Evolutionary conservation across 2,888 invertebrate genomes (phyloP).

Genomic region (Podabrus alpinus): DNA sequence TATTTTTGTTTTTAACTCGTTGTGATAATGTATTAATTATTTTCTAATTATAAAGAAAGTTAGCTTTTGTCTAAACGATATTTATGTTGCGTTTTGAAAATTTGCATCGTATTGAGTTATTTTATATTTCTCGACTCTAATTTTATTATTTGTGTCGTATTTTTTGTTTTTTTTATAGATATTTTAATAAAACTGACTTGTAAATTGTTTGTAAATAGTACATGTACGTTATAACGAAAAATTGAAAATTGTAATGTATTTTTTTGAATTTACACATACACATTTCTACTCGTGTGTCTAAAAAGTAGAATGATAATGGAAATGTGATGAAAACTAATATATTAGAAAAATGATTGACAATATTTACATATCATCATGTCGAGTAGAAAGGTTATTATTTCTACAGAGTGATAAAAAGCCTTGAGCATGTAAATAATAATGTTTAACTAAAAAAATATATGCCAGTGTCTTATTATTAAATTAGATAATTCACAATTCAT

Average conservation of each 20-base stretch:
- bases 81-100: not conserved
- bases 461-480: slow-evolving; percentile 43
- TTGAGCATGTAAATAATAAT: slow-evolving; percentile 47
- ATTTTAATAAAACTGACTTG: slow-evolving; percentile 13
- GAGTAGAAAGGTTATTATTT: slow-evolving; percentile 43
- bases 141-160: not conserved
- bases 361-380: slow-evolving; percentile 54
- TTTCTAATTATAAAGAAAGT: slow-evolving; percentile 21
- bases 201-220: slow-evolving; percentile 25
- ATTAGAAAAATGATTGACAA: slow-evolving; percentile 46
- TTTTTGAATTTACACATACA: slow-evolving; percentile 20
- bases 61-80: not conserved
- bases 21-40: slow-evolving; percentile 40
- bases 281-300: slow-evolving; percentile 19
- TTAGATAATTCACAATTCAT: slow-evolving; percentile 42
- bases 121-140: not conserved
- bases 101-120: not conserved
- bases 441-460: slow-evolving; percentile 38
- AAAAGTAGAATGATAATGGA: slow-evolving; percentile 23
- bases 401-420: slow-evolving; percentile 54
- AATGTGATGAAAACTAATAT: slow-evolving; percentile 47
- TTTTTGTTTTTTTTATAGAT: not conserved
- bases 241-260: slow-evolving; percentile 23
- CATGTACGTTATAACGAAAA: slow-evolving; percentile 26
- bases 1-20: slow-evolving; percentile 39